Conservation (phyloP, 2,888 invertebrate genomes). For the Scrobipalpa atriplicella region DNA sequence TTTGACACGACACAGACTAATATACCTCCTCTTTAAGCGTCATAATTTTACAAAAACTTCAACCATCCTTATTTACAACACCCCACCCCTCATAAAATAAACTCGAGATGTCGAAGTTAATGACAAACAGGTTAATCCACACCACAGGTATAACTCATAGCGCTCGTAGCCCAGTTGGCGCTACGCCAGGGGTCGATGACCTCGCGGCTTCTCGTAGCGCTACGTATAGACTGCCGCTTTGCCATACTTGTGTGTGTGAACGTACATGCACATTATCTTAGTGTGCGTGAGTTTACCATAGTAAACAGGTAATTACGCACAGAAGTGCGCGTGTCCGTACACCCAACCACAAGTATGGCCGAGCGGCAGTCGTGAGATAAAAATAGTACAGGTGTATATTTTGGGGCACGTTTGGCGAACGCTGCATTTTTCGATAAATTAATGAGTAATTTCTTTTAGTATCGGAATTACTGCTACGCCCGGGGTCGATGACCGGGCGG, state of each 20-base stretch:
- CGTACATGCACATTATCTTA: too few relatives aligned
- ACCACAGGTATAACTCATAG: slow-evolving; percentile 42
- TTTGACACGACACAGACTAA: too few relatives aligned
- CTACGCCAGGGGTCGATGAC: slow-evolving; percentile 57
- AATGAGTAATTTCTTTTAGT: neutral
- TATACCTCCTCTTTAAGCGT: too few relatives aligned
- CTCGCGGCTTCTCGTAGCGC: slow-evolving; percentile 40
- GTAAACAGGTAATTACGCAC: too few relatives aligned
- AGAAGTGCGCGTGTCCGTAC: too few relatives aligned
- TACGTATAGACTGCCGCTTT: too few relatives aligned
- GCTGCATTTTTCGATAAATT: neutral
- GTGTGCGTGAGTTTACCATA: too few relatives aligned
- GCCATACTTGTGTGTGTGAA: too few relatives aligned
- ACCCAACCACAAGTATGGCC: too few relatives aligned
- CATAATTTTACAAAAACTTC: neutral
- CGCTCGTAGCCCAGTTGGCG: slow-evolving; percentile 57
- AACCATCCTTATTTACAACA: neutral
- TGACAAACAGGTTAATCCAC: neutral
- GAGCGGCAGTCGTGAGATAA: too few relatives aligned
- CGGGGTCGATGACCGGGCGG: slow-evolving; percentile 51
- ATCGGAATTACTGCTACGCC: slow-evolving; percentile 34
- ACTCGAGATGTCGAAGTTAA: slow-evolving; percentile 2
- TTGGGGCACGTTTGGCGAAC: neutral
- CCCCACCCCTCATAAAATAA: neutral
- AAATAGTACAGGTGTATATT: neutral